Conservation (phyloP, 1,140 invertebrate genomes). For the Gyrodactylus bullatarudis region DNA sequence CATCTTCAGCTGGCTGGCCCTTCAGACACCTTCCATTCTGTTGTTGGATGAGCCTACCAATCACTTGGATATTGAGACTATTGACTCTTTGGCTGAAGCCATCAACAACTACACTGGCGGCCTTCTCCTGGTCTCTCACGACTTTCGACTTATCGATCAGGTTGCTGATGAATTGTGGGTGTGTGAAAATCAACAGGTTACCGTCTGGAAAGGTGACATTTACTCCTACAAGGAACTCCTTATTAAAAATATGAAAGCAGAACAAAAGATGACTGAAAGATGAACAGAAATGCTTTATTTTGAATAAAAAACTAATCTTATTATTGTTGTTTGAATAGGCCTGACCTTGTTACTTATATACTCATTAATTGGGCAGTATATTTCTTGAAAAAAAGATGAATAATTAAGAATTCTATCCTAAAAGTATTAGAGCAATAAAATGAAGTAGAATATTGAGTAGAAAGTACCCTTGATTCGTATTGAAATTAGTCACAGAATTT, state of each 20-base stretch:
- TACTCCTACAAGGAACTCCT: constrained; percentile 50
- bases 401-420: too few relatives aligned
- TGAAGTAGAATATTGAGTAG: too few relatives aligned
- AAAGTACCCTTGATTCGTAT: too few relatives aligned
- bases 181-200: constrained; percentile 70
- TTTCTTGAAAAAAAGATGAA: too few relatives aligned
- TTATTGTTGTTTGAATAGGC: too few relatives aligned
- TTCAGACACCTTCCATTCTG: constrained; percentile 66
- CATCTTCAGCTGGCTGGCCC: constrained; percentile 80
- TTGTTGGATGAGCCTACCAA: constrained; percentile 90
- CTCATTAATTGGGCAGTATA: too few relatives aligned
- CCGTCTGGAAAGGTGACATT: constrained; percentile 83
- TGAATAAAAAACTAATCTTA: too few relatives aligned
- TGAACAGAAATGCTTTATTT: too few relatives aligned
- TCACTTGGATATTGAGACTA: constrained; percentile 95
- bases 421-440: too few relatives aligned
- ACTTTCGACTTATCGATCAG: constrained; percentile 88
- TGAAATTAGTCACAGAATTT: too few relatives aligned
- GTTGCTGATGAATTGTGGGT: constrained; percentile 97
- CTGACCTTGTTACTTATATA: too few relatives aligned
- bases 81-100: constrained; percentile 80
- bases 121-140: constrained; percentile 80
- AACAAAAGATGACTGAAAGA: neutral
- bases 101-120: constrained; percentile 90
- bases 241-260: neutral